These are phyloP conservation scores for Sinosuthora webbiana DNA, from an alignment of 2,113 vertebrate genomes.

Conservation along the genomic window DNA sequence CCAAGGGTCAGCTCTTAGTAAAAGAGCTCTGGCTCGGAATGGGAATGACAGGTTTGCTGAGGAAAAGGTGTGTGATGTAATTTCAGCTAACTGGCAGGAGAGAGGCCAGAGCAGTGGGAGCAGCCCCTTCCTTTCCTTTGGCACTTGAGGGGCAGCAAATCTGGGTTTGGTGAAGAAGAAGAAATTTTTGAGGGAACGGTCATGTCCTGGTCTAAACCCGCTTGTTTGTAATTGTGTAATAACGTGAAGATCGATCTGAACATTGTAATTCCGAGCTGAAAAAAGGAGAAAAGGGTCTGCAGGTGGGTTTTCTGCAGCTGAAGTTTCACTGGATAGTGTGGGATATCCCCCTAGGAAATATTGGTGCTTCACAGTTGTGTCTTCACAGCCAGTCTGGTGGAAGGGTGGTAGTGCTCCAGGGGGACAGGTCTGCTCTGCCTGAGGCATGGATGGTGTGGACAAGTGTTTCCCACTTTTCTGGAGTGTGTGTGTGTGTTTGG, in stretches of 20 bases:
- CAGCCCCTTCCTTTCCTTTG: neutral
- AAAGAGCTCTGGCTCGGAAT: neutral
- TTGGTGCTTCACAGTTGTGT: neutral
- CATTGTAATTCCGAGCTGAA: rapidly evolving
- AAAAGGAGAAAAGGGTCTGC: neutral
- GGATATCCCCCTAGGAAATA: neutral
- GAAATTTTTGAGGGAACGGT: neutral
- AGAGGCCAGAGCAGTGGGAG: neutral
- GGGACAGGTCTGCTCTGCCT: neutral
- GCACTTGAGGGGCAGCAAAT: rapidly evolving
- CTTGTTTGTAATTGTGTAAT: neutral
- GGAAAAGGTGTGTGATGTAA: neutral
- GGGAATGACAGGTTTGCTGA: neutral
- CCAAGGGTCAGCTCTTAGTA: neutral
- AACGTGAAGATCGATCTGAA: neutral
- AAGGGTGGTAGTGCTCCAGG: neutral
- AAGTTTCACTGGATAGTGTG: neutral
- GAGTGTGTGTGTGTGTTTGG: neutral
- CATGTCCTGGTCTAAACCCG: neutral
- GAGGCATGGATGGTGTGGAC: neutral
- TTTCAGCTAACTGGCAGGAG: neutral
- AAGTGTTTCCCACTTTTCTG: neutral
- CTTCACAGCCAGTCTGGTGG: neutral
- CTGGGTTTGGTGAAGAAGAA: neutral
- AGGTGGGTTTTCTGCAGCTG: neutral